Evolutionary conservation across 2,888 invertebrate species (phyloP).

Genomic region (Brachylomia viminalis): DNA sequence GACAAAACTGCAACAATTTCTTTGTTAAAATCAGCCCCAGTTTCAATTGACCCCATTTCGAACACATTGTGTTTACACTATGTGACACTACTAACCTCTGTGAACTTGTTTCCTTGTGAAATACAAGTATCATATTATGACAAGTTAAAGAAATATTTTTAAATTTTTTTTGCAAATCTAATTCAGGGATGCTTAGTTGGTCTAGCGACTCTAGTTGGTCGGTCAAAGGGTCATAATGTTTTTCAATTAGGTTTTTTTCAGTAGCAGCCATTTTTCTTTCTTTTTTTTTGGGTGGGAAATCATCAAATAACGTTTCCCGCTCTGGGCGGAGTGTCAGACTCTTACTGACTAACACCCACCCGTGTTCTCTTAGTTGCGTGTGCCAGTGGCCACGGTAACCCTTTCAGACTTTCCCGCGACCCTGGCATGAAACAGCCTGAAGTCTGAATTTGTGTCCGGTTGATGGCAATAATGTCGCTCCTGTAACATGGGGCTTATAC

Average conservation of each 20-base stretch:
- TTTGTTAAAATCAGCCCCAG: conserved; percentile 47
- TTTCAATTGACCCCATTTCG: conserved; percentile 51
- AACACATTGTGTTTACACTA: conserved; percentile 37
- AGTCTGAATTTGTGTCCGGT: neutral
- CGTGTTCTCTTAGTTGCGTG: no score
- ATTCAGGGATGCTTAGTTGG: neutral
- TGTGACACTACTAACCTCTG: conserved; percentile 36
- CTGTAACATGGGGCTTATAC: no score
- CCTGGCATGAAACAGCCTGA: neutral
- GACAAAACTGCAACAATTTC: conserved; percentile 46
- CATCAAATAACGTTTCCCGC: no score
- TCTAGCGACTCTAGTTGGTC: neutral
- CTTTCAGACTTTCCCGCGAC: no score
- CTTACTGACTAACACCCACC: no score
- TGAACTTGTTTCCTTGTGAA: conserved; percentile 33
- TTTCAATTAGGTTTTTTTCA: neutral
- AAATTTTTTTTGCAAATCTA: neutral
- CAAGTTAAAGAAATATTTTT: neutral
- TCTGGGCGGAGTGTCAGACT: no score
- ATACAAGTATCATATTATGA: conserved; percentile 30
- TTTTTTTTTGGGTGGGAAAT: no score
- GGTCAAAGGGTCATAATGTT: neutral
- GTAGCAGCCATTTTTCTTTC: no score
- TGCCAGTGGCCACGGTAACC: no score
- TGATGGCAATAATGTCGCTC: neutral